Evolutionary conservation across 2,113 vertebrate genomes (phyloP).

Genomic region (Galemys pyrenaicus): DNA sequence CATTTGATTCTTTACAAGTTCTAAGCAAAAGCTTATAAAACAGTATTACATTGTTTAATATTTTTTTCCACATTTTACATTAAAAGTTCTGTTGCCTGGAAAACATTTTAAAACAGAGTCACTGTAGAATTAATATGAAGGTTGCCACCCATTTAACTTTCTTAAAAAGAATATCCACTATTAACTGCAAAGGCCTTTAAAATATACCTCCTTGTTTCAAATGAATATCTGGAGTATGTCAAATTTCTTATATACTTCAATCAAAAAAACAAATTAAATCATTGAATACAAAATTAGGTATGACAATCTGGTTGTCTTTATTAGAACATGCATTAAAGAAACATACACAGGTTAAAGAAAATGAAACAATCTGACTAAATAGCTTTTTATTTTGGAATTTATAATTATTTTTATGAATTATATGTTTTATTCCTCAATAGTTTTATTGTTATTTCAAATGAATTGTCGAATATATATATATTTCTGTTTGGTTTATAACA

Average conservation of each 20-base stretch:
- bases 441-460: background rate
- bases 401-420: background rate
- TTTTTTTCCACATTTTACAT: conserved; percentile 33
- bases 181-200: background rate
- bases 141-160: background rate
- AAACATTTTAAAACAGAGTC: conserved; percentile 18
- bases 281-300: background rate
- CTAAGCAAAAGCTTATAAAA: conserved; percentile 46
- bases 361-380: background rate
- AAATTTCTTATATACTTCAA: background rate
- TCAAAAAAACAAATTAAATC: background rate
- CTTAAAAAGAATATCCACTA: background rate
- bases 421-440: background rate
- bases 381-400: background rate
- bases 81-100: conserved; percentile 21
- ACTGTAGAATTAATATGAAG: background rate
- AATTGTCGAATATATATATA: background rate
- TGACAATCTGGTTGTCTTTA: background rate
- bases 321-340: background rate
- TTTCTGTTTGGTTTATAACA: background rate
- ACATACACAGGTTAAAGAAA: background rate
- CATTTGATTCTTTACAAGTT: conserved; percentile 30
- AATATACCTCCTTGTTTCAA: background rate
- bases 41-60: conserved; percentile 10
- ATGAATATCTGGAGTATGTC: background rate